Evolutionary conservation across 2,797 vertebrate genomes (phyloP).

Genomic region (Pseudomugil tenellus): DNA sequence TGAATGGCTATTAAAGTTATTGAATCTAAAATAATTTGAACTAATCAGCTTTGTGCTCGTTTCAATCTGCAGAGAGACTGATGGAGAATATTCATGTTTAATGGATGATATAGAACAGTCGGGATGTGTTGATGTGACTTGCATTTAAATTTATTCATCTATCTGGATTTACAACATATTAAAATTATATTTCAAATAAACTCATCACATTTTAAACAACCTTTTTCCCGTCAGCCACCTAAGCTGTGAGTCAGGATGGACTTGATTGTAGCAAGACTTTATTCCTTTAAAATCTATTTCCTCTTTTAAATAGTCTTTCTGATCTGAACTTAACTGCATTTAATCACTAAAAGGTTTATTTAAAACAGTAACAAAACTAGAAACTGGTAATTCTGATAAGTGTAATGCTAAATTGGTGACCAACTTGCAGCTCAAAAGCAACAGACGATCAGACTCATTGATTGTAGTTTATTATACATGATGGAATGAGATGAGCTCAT

Average conservation of each 20-base stretch:
- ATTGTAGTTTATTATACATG: not conserved
- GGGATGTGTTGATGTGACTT: not conserved
- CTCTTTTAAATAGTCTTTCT: not conserved
- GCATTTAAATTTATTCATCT: not conserved
- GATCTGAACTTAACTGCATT: too few relatives aligned
- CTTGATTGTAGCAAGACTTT: too few relatives aligned
- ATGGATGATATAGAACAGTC: not conserved
- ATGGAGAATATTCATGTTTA: not conserved
- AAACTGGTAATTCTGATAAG: too few relatives aligned
- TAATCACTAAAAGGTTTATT: too few relatives aligned
- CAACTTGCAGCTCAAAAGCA: not conserved
- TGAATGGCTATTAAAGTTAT: not conserved
- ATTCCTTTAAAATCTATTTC: not conserved
- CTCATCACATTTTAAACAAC: not conserved
- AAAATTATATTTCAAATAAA: not conserved
- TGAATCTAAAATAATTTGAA: not conserved
- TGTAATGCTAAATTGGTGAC: too few relatives aligned
- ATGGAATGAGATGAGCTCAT: not conserved
- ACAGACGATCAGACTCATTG: not conserved
- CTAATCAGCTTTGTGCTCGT: not conserved
- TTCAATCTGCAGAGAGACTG: not conserved
- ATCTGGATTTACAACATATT: not conserved
- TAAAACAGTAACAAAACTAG: not conserved
- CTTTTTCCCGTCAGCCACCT: not conserved
- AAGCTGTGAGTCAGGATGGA: not conserved